Evolutionary conservation across 2,888 invertebrate species (phyloP).

Genomic region (Andricus curvator): DNA sequence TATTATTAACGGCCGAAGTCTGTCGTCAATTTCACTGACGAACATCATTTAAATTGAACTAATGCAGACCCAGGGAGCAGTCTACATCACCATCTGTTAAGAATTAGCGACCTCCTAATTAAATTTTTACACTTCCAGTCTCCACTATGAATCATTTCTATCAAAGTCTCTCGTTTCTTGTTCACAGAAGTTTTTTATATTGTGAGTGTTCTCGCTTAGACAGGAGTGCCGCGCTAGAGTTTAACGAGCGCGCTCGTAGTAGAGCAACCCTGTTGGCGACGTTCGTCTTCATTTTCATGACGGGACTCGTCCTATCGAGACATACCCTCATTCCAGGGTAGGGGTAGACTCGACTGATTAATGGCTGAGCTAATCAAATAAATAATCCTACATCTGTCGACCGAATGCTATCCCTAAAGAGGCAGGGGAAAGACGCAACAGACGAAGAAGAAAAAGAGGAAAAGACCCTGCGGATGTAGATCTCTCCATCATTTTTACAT

Average conservation of each 20-base stretch:
- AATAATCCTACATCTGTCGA: constrained; percentile 73
- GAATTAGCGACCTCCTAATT: constrained; percentile 26
- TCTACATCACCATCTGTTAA: constrained; percentile 12
- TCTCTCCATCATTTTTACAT: constrained; percentile 44
- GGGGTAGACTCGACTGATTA: constrained; percentile 62
- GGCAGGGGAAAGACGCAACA: constrained; percentile 30
- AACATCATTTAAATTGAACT: background rate
- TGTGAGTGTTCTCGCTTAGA: constrained; percentile 7
- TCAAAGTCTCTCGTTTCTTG: constrained; percentile 29
- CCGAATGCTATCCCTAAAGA: constrained; percentile 62
- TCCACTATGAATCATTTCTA: constrained; percentile 21
- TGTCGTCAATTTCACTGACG: background rate
- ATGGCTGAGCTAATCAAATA: constrained; percentile 71
- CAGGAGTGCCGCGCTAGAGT: constrained; percentile 2
- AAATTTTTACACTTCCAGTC: constrained; percentile 17
- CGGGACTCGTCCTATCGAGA: constrained; percentile 39
- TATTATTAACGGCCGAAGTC: background rate
- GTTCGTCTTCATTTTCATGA: constrained; percentile 39
- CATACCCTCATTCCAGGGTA: constrained; percentile 39
- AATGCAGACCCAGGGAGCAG: background rate
- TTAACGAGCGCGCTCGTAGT: constrained; percentile 35
- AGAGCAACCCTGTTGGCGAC: constrained; percentile 30
- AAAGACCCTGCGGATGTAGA: constrained; percentile 53
- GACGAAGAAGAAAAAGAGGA: constrained; percentile 53
- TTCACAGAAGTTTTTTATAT: constrained; percentile 32